Evolutionary conservation across 2,797 vertebrate genomes (phyloP).

Genomic region (Staurois parvus): DNA sequence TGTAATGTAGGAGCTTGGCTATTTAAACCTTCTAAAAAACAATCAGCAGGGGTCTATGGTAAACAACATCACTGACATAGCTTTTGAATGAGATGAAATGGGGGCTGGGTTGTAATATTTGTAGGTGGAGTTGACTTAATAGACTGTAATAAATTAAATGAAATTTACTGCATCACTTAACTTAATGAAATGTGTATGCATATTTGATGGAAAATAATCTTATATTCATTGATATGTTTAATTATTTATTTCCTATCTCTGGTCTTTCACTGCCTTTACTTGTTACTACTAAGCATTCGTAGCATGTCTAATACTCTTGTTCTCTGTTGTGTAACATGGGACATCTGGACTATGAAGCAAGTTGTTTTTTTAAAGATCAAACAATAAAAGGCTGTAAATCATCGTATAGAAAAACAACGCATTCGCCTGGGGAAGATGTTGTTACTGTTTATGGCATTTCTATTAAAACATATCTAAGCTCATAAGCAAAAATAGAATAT

Average conservation of each 20-base stretch:
- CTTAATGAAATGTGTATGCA: constrained; percentile 41
- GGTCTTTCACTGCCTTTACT: neutral
- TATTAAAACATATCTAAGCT: too few relatives aligned
- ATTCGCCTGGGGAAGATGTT: too few relatives aligned
- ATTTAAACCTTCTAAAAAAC: neutral
- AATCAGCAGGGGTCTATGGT: neutral
- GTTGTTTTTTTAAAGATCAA: too few relatives aligned
- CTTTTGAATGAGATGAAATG: constrained; percentile 2
- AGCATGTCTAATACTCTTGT: neutral
- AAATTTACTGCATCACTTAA: constrained; percentile 41
- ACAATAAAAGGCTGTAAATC: too few relatives aligned
- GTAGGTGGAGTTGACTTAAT: constrained; percentile 12
- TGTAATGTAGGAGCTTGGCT: neutral
- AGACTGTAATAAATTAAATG: neutral
- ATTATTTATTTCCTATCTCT: constrained; percentile 34
- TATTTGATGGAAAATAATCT: constrained; percentile 34
- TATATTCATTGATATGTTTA: constrained; percentile 42
- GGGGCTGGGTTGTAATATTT: neutral
- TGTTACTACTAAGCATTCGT: neutral
- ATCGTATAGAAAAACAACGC: too few relatives aligned
- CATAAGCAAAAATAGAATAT: too few relatives aligned
- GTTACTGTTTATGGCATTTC: too few relatives aligned
- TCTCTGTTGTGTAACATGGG: neutral
- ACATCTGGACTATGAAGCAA: too few relatives aligned
- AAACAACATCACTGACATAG: neutral